Evolutionary conservation across 2,113 vertebrate genomes (phyloP).

Genomic region (Sminthopsis crassicaudata): DNA sequence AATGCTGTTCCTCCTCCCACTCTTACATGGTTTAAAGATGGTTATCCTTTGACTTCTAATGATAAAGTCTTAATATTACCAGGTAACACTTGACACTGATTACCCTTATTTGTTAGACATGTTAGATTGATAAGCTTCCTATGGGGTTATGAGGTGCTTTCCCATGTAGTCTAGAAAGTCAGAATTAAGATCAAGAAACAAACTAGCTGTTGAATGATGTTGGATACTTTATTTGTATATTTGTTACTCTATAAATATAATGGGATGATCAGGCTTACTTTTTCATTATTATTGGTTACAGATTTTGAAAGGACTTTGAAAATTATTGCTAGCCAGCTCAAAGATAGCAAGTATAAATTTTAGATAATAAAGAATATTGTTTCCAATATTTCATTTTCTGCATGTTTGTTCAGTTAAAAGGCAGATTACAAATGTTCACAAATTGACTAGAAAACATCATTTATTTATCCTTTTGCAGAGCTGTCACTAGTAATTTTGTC

Average conservation of each 20-base stretch:
- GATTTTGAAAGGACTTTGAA: slow-evolving; percentile 6
- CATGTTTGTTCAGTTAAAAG: slow-evolving; percentile 28
- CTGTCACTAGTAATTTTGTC: not conserved
- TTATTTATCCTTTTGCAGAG: not conserved
- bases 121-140: not conserved
- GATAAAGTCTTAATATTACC: slow-evolving; percentile 92
- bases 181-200: not conserved
- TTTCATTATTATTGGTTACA: slow-evolving; percentile 9
- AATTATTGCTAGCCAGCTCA: not conserved
- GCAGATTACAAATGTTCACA: not conserved
- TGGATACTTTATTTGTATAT: not conserved
- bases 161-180: not conserved
- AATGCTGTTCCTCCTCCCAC: slow-evolving; percentile 94
- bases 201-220: not conserved
- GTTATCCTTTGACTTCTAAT: slow-evolving; percentile 87
- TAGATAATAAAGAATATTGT: not conserved
- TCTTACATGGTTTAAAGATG: slow-evolving; percentile 96
- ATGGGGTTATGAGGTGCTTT: not conserved
- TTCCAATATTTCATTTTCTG: slow-evolving; percentile 40
- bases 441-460: not conserved
- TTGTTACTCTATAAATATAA: not conserved
- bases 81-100: slow-evolving; percentile 82
- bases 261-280: slow-evolving; percentile 21
- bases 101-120: not conserved
- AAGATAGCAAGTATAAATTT: slow-evolving; percentile 31